phyloP scores from a whole-genome alignment of 2,113 vertebrate species.

The Oryzias celebensis region DNA sequence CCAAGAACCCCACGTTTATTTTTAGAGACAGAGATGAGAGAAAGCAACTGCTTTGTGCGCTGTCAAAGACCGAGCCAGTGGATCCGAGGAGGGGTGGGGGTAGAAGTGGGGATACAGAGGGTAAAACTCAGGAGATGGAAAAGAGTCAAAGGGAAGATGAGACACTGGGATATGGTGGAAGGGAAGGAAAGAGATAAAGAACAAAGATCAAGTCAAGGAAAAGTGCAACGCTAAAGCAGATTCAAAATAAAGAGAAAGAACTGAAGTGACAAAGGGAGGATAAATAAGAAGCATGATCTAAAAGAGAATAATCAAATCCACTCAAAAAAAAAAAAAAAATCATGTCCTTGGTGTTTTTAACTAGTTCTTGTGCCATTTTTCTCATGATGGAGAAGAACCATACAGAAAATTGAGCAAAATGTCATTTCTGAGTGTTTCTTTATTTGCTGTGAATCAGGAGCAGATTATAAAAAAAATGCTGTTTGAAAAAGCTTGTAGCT shows the following conservation, averaged over 20 bases:
- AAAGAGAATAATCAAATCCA: background rate
- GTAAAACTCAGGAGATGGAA: constrained; percentile 25
- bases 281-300: background rate
- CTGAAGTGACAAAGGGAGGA: constrained; percentile 11
- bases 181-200: constrained; percentile 7
- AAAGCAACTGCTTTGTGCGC: constrained; percentile 52
- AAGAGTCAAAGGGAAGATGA: constrained; percentile 33
- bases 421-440: too few species aligned
- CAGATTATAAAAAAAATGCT: too few species aligned
- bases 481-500: too few species aligned
- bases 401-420: too few species aligned
- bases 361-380: background rate
- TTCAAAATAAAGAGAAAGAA: constrained; percentile 17
- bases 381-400: too few species aligned
- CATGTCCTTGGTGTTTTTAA: background rate
- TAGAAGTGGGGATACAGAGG: background rate
- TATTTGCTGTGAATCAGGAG: too few species aligned
- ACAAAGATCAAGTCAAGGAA: constrained; percentile 5
- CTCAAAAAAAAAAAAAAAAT: constrained; percentile 39
- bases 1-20: constrained; percentile 54
- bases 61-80: constrained; percentile 62
- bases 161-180: constrained; percentile 29
- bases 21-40: constrained; percentile 68
- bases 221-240: constrained; percentile 14
- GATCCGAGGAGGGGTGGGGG: constrained; percentile 22